Conservation (phyloP, 2,113 vertebrate genomes). For the Istiophorus platypterus region DNA sequence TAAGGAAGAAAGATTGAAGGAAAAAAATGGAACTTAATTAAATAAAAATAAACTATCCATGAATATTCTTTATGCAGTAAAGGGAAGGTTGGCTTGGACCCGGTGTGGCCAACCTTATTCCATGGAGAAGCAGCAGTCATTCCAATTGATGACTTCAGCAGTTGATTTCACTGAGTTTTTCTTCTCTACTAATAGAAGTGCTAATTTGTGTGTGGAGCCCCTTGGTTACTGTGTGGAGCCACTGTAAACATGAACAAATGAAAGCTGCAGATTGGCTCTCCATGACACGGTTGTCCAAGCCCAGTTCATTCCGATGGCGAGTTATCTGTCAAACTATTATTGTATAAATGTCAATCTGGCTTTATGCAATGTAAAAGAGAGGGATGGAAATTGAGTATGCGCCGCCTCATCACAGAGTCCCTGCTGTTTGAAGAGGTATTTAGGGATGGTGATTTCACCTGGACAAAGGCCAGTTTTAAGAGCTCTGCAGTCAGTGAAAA, state of each 20-base stretch:
- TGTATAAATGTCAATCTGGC: not conserved
- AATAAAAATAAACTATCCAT: not conserved
- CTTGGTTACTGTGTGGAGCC: no score
- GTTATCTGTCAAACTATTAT: not conserved
- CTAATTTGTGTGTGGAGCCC: not conserved
- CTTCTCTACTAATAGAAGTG: not conserved
- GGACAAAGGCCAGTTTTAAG: not conserved
- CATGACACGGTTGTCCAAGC: not conserved
- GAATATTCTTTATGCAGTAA: not conserved
- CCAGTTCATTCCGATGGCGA: not conserved
- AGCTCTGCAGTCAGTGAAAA: not conserved
- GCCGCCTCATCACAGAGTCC: not conserved
- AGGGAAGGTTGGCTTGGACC: not conserved
- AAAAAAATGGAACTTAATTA: no score
- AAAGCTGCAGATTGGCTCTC: not conserved
- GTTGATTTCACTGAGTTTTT: not conserved
- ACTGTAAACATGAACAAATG: no score
- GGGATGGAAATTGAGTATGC: not conserved
- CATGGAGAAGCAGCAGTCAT: not conserved
- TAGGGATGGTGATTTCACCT: not conserved
- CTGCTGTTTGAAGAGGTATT: constrained; percentile 15
- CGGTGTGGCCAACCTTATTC: not conserved
- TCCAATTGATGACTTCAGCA: not conserved
- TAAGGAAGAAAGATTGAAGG: not conserved
- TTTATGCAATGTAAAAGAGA: not conserved